These are phyloP conservation scores for Excalfactoria chinensis DNA, from an alignment of 2,113 vertebrate genomes.

Conservation along the genomic window DNA sequence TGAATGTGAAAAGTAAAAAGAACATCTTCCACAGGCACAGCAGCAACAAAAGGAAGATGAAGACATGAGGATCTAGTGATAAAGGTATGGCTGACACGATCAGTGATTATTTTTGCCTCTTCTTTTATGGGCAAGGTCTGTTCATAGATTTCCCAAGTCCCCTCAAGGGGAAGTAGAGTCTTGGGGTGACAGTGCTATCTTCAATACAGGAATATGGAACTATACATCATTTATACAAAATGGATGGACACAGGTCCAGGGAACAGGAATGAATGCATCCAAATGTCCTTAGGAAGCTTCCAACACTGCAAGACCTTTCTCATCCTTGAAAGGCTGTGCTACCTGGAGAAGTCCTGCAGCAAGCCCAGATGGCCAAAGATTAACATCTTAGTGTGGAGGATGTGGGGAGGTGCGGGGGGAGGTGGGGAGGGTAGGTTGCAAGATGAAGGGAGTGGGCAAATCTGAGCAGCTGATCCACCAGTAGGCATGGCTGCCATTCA, in stretches of 20 bases:
- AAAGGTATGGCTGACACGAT: background rate
- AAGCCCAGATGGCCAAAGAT: too few species aligned
- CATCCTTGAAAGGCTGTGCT: background rate
- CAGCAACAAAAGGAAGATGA: background rate
- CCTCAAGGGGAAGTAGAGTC: background rate
- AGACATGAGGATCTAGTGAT: background rate
- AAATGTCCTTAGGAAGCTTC: background rate
- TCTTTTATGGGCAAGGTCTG: rapidly evolving
- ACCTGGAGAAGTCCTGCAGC: background rate
- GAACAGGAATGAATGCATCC: background rate
- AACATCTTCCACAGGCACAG: background rate
- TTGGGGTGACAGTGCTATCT: background rate
- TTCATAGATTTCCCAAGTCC: background rate
- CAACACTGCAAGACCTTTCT: background rate
- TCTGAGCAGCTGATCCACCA: background rate
- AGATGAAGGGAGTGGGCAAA: too few species aligned
- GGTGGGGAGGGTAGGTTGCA: too few species aligned
- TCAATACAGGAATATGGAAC: background rate
- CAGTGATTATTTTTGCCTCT: background rate
- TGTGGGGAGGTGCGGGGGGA: too few species aligned
- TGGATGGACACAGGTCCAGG: background rate
- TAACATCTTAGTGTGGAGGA: too few species aligned
- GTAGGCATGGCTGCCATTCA: background rate
- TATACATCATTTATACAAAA: background rate
- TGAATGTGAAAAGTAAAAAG: background rate